phyloP scores from a whole-genome alignment of 2,113 vertebrate genomes.

The Carollia perspicillata region DNA sequence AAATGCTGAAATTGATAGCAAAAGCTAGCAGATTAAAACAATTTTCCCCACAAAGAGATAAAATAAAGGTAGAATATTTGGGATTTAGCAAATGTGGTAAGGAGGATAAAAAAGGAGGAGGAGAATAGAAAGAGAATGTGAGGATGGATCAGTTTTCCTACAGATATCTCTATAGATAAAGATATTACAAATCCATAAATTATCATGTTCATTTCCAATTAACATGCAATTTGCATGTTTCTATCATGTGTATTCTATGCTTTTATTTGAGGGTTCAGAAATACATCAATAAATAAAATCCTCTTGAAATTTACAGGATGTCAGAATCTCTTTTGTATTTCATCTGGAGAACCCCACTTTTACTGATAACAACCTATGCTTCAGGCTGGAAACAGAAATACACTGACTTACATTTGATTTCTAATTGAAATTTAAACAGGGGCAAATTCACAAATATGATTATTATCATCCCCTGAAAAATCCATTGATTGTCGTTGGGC shows the following conservation, averaged over 20 bases:
- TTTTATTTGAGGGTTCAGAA: neutral
- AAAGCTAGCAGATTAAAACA: neutral
- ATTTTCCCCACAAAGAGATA: neutral
- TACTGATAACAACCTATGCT: neutral
- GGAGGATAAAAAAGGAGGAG: neutral
- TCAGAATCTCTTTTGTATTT: neutral
- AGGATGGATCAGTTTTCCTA: neutral
- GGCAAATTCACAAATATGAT: neutral
- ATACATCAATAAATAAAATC: neutral
- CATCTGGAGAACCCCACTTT: neutral
- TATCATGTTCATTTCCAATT: neutral
- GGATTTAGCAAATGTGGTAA: neutral
- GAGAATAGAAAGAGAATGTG: neutral
- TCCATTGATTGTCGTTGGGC: neutral
- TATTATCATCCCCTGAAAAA: neutral
- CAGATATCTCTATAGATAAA: neutral
- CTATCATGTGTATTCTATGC: neutral
- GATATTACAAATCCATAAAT: neutral
- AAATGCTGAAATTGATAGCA: neutral
- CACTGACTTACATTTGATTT: neutral
- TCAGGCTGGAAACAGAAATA: neutral
- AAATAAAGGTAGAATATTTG: neutral
- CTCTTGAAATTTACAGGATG: neutral
- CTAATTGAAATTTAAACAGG: slow-evolving; percentile 39
- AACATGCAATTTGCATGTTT: neutral